These are phyloP conservation scores for Drosophila teissieri DNA, from an alignment of 1,140 invertebrate species.

Conservation along the genomic window DNA sequence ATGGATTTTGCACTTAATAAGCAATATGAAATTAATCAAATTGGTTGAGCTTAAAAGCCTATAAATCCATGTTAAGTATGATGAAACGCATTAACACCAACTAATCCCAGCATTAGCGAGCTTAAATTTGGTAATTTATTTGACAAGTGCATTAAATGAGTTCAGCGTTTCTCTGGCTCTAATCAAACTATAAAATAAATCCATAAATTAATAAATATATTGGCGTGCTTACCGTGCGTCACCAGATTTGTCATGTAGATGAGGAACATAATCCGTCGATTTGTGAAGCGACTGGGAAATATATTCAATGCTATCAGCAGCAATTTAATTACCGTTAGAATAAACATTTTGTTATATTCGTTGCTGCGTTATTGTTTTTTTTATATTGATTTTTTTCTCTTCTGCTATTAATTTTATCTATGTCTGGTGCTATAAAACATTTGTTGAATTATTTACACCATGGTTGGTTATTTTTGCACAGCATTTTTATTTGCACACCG, in stretches of 20 bases:
- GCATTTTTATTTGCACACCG: slow-evolving; percentile 25
- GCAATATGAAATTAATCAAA: background rate
- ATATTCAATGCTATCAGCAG: slow-evolving; percentile 83
- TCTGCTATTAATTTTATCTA: slow-evolving; percentile 37
- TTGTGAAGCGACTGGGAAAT: slow-evolving; percentile 84
- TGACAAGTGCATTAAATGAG: background rate
- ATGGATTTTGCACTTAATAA: no score
- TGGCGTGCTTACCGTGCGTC: slow-evolving; percentile 74
- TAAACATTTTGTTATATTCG: slow-evolving; percentile 74
- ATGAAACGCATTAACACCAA: background rate
- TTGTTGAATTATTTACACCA: slow-evolving; percentile 51
- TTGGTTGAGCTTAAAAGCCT: no score
- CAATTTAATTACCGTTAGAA: slow-evolving; percentile 84
- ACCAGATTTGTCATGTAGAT: slow-evolving; percentile 83
- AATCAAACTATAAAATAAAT: background rate
- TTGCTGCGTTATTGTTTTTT: slow-evolving; percentile 21
- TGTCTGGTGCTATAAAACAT: slow-evolving; percentile 15
- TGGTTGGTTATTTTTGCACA: slow-evolving; percentile 11
- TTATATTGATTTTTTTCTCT: background rate
- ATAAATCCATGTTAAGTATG: background rate
- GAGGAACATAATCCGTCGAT: slow-evolving; percentile 83
- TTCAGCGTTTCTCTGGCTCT: background rate
- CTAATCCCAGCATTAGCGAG: background rate
- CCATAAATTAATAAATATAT: background rate
- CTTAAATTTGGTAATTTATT: background rate